phyloP scores from a whole-genome alignment of 2,888 invertebrate genomes.

The Tachina lurida region DNA sequence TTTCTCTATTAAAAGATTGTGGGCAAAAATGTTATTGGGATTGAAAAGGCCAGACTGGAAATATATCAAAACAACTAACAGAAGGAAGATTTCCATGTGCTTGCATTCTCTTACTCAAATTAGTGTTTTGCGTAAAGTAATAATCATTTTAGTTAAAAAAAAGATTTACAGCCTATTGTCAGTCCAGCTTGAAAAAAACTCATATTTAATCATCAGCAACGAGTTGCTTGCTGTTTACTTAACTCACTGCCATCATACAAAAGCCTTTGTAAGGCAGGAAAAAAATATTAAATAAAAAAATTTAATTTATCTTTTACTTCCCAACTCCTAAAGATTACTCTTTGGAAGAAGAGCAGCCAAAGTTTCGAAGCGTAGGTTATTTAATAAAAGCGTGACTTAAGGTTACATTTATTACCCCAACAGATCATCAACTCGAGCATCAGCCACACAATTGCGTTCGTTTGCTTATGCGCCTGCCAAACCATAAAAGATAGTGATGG shows the following conservation, averaged over 20 bases:
- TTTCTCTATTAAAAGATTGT: not conserved
- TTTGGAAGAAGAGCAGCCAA: not conserved
- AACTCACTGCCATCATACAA: slow-evolving; percentile 12
- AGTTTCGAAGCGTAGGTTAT: slow-evolving; percentile 66
- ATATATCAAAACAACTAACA: not conserved
- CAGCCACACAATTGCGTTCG: slow-evolving; percentile 44
- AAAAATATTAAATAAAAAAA: not conserved
- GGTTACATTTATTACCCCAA: slow-evolving; percentile 67
- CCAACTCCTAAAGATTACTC: not conserved
- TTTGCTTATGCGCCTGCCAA: slow-evolving; percentile 32
- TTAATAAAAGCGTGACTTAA: slow-evolving; percentile 71
- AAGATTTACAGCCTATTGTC: slow-evolving; percentile 63
- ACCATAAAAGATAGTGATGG: slow-evolving; percentile 36
- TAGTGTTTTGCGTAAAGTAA: not conserved
- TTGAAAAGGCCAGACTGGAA: not conserved
- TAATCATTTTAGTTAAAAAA: not conserved
- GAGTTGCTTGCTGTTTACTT: slow-evolving; percentile 46
- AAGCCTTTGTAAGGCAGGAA: not conserved
- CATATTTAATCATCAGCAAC: slow-evolving; percentile 46
- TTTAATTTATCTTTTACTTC: not conserved
- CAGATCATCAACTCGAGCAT: slow-evolving; percentile 58
- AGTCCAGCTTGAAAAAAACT: slow-evolving; percentile 54
- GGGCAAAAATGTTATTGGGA: not conserved
- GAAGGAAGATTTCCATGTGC: not conserved
- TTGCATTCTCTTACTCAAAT: not conserved